Evolutionary conservation across 1,140 invertebrate species (phyloP), one percentile per base, ranked within the genome.

Genomic region (Orius insidiosus): DNA sequence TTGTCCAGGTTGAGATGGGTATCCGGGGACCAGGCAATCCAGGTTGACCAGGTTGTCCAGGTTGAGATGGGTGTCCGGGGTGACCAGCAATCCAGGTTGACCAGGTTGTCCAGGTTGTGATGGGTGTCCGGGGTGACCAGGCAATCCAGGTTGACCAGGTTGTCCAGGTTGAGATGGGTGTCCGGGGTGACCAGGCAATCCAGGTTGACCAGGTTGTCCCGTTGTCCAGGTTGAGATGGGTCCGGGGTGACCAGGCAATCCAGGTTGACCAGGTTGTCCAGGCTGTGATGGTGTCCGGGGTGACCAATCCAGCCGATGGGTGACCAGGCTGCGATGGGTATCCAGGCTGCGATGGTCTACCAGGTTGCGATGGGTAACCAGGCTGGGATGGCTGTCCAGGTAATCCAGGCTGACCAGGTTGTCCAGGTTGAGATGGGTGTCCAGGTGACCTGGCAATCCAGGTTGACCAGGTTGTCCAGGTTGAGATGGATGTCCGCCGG

Each of bases 111-210:
- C 51, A n/a, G 34, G 51, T 42, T 31, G 13, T 1, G 18, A 37
- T 48, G 36, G 54, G 31, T 44, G 55, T 53, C 11, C 45, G 24
- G 15, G 47, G 32, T 44, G 50, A 39, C n/a, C n/a, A n/a, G n/a
- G n/a, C n/a, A n/a, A n/a, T n/a, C n/a, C 58, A 40, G 57, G 32
- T 54, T 33, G 14, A 56, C n/a, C 56, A 15, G 51, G 52, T 8
- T 52, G 11, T 13, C 51, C 51, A 18, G 54, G 49, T 32, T 55
- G 46, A 18, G 35, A 36, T 30, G 15, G 47, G 32, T 40, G 49
- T 34, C 49, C 49, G 7, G 51, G 16, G 8, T 49, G 48, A n/a
- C n/a, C n/a, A n/a, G n/a, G n/a, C n/a, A n/a, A n/a, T n/a, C n/a
- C n/a, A 18, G 54, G 49, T 32, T 54, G 46, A 16, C 13, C 11